Conservation (phyloP, 2,797 vertebrate genomes). For the Bradypodion ventrale region DNA sequence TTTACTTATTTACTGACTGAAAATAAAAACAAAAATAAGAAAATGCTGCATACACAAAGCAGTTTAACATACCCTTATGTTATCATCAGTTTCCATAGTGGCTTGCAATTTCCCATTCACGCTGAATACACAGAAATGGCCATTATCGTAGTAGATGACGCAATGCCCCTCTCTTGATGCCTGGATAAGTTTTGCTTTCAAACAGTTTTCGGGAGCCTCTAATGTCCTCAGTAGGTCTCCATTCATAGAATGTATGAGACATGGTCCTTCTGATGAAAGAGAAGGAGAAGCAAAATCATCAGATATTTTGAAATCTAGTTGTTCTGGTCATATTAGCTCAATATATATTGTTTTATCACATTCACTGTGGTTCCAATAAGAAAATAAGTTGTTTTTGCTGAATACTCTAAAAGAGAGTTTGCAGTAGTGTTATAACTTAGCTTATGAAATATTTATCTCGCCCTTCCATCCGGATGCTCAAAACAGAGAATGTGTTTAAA, state of each 20-base stretch:
- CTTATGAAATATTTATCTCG: neutral
- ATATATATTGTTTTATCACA: neutral
- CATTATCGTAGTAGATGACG: constrained; percentile 92
- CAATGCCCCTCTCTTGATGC: constrained; percentile 93
- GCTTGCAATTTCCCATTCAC: constrained; percentile 93
- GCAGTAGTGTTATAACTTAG: neutral
- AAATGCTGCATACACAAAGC: neutral
- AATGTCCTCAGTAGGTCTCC: constrained; percentile 95
- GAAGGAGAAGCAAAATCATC: constrained; percentile 1
- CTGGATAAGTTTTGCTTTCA: constrained; percentile 90
- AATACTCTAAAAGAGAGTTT: constrained; percentile 22
- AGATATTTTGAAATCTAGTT: constrained; percentile 19
- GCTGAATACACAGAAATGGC: constrained; percentile 91
- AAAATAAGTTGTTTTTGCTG: neutral
- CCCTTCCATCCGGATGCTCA: neutral
- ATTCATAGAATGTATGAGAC: constrained; percentile 99
- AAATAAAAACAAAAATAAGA: neutral
- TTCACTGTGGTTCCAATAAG: neutral
- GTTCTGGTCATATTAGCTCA: neutral
- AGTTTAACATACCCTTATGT: constrained; percentile 80
- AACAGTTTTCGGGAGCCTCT: constrained; percentile 83
- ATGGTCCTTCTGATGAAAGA: constrained; percentile 87
- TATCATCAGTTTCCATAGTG: constrained; percentile 88
- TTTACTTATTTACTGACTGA: neutral
- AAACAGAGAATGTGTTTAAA: neutral